Base-by-base conservation (phyloP, 2,797 vertebrate genomes). In the Mormyrops attenuatus region DNA sequence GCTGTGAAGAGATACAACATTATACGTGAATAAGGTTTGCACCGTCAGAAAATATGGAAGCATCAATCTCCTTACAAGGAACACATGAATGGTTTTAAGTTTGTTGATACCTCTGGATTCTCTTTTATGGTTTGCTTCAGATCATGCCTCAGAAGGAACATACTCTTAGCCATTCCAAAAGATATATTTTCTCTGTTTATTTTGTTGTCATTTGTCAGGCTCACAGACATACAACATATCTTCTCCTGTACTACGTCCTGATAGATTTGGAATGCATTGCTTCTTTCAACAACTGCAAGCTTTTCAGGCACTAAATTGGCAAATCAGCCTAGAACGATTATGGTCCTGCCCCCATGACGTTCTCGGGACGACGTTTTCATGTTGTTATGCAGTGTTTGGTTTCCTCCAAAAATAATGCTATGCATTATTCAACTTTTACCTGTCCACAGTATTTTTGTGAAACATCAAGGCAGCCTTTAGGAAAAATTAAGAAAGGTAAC, bases 1-100 rank as follows among this genome's bases (percentile, higher is more conserved):
- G 41, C 52, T 88, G 66, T 66, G 69, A 49, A 91, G 77, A 88
- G 50, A 53, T 26, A 55, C 85, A 87, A 63, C 34, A 57, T 87
- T 53, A 87, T 17, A 55, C 5, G 13, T 87, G 30, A 57, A 87
- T 34, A 57, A 15, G 34, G 69, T 77, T 5, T 44, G 38, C 2
- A 38, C 5, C 20, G 73, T 80, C 34, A 80, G 17, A 80, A 77
- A 80, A 80, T 44, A 38, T 17, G 73, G 6, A 80, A 80, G 38
- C 38, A 44, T 20, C 38, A 41, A 80, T 80, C 73, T 44, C 73
- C 73, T 41, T 80, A 44, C 11, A 44, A 80, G 38, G 73, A 80
- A 38, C 38, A 80, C 38, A 34, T 77, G 5, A 77, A 20, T 38
- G 38, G 38, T 44, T 80, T 80, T 7, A 34, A 38, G 73, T n/a